These are phyloP conservation scores for Caenorhabditis sp. DNA, from an alignment of 2,888 invertebrate species.

Conservation along the genomic window DNA sequence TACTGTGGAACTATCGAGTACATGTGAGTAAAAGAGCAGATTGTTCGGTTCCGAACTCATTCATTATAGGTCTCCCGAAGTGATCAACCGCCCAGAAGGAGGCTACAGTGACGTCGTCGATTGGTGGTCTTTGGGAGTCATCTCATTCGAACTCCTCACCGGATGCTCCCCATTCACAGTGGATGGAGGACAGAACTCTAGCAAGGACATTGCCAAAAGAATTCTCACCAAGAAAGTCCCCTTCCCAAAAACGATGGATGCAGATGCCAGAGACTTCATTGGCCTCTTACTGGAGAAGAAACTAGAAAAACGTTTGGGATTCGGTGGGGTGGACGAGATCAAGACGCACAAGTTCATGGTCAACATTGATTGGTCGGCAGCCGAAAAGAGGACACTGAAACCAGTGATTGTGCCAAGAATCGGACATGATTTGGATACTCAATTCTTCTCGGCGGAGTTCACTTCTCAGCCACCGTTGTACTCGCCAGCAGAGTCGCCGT, in stretches of 20 bases:
- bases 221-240: slow-evolving; percentile 93
- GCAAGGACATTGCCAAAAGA: slow-evolving; percentile 94
- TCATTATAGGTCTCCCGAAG: slow-evolving; percentile 73
- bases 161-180: slow-evolving; percentile 98
- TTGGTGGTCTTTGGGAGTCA: slow-evolving; percentile 97
- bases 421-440: slow-evolving; percentile 89
- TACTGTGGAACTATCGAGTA: slow-evolving; percentile 99
- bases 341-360: slow-evolving; percentile 86
- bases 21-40: slow-evolving; percentile 86
- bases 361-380: slow-evolving; percentile 90
- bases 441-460: slow-evolving; percentile 97
- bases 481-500: slow-evolving; percentile 93
- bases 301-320: slow-evolving; percentile 91
- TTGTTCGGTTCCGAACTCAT: not conserved
- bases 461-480: slow-evolving; percentile 94
- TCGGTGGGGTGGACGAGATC: slow-evolving; percentile 92
- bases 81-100: slow-evolving; percentile 75
- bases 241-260: slow-evolving; percentile 90
- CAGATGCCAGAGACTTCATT: slow-evolving; percentile 89
- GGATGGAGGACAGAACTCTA: slow-evolving; percentile 94
- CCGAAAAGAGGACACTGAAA: slow-evolving; percentile 89
- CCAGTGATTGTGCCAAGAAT: slow-evolving; percentile 95
- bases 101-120: slow-evolving; percentile 88
- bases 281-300: slow-evolving; percentile 92
- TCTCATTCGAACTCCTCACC: slow-evolving; percentile 96